A percentile compares a stretch with the other conserved stretches of the same genome.
These are phyloP conservation scores for Trachemys scripta DNA, from an alignment of 2,113 vertebrate species.

Conservation along the genomic window DNA sequence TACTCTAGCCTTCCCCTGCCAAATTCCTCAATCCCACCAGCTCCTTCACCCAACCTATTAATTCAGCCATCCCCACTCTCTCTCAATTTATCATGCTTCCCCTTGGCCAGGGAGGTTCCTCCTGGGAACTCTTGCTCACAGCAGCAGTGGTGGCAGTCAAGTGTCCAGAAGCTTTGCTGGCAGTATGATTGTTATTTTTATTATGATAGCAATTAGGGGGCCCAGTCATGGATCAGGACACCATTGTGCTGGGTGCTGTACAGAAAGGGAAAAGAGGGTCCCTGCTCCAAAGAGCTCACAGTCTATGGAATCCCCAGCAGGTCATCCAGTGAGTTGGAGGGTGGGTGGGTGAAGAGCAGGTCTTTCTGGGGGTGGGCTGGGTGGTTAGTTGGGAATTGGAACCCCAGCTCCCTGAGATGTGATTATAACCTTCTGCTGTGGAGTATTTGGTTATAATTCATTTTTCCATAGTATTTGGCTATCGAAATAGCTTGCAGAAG, in stretches of 20 bases:
- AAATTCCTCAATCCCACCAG: not conserved
- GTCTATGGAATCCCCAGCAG: not conserved
- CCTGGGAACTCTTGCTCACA: not conserved
- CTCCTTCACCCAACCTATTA: not conserved
- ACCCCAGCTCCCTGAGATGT: not conserved
- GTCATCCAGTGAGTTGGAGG: not conserved
- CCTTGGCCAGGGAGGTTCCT: not conserved
- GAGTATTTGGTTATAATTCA: not conserved
- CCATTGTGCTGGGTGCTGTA: not conserved
- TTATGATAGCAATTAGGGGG: not conserved
- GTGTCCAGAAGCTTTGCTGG: not conserved
- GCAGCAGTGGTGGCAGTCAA: not conserved
- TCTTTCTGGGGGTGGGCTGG: not conserved
- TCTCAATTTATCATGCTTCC: not conserved
- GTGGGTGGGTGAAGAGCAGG: not conserved
- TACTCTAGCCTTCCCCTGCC: not conserved
- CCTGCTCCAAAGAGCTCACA: not conserved
- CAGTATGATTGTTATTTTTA: not conserved
- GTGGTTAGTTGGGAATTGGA: not conserved
- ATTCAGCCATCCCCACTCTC: not conserved
- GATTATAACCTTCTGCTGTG: not conserved
- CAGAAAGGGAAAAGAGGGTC: not conserved
- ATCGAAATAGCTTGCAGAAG: not conserved
- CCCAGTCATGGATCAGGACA: not conserved
- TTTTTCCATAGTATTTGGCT: not conserved